These are phyloP conservation scores for Nephrocerus scutellatus DNA, from an alignment of 2,888 invertebrate species.

Conservation along the genomic window DNA sequence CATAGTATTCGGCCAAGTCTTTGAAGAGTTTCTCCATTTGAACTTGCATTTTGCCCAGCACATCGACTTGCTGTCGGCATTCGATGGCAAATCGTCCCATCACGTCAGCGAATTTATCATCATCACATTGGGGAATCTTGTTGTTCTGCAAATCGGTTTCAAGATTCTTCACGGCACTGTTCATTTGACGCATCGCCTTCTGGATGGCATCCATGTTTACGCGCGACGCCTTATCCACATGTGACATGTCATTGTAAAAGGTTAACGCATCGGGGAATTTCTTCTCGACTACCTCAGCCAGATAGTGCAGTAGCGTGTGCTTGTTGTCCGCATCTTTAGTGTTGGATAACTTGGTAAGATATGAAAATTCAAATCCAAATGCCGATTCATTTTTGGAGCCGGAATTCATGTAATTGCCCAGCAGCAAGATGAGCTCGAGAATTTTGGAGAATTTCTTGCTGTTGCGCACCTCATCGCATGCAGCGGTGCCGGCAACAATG, in stretches of 20 bases:
- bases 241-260: conserved; percentile 82
- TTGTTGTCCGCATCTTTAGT: conserved; percentile 94
- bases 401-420: conserved; percentile 96
- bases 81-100: conserved; percentile 85
- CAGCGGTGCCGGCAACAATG: conserved; percentile 90
- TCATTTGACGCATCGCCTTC: conserved; percentile 78
- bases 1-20: conserved; percentile 81
- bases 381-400: conserved; percentile 91
- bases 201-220: conserved; percentile 78
- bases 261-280: conserved; percentile 79
- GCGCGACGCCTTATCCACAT: conserved; percentile 82
- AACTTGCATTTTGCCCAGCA: conserved; percentile 87
- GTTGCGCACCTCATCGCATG: conserved; percentile 86
- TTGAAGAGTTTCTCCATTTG: conserved; percentile 84
- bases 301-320: conserved; percentile 84
- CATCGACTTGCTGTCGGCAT: conserved; percentile 78
- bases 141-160: conserved; percentile 87
- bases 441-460: conserved; percentile 87
- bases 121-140: conserved; percentile 66
- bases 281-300: conserved; percentile 79
- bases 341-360: conserved; percentile 80
- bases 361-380: conserved; percentile 94
- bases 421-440: conserved; percentile 76
- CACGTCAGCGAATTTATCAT: conserved; percentile 77
- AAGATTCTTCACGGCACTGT: conserved; percentile 74